These are phyloP conservation scores for Acromyrmex echinatior DNA, from an alignment of 1,140 invertebrate species.

Conservation along the genomic window DNA sequence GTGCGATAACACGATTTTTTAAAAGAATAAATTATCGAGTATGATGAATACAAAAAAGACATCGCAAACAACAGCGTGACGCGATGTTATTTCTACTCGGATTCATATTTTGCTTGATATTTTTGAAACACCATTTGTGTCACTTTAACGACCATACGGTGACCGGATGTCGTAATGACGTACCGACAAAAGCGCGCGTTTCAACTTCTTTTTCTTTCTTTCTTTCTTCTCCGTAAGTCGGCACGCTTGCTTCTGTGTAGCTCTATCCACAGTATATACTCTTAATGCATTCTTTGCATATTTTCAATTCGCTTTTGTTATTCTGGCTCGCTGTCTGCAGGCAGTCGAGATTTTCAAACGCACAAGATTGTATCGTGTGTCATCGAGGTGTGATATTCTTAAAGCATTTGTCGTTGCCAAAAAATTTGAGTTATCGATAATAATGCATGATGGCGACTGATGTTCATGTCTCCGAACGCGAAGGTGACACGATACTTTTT, in stretches of 20 bases:
- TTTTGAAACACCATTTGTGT: conserved; percentile 72
- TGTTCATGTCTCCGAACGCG: background rate
- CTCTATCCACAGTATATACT: conserved; percentile 58
- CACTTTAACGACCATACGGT: conserved; percentile 61
- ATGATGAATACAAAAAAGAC: conserved; percentile 34
- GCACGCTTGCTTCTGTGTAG: conserved; percentile 18
- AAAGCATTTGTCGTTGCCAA: conserved; percentile 47
- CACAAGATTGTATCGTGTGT: background rate
- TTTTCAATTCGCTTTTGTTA: conserved; percentile 47
- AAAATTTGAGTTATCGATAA: conserved; percentile 54
- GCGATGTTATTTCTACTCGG: conserved; percentile 58
- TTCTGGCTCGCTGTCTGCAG: conserved; percentile 4
- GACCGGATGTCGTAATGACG: conserved; percentile 76
- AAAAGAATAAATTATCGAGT: conserved; percentile 34
- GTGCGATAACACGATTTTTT: background rate
- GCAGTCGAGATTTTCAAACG: conserved; percentile 25
- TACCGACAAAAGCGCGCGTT: conserved; percentile 72
- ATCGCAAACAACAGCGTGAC: conserved; percentile 56
- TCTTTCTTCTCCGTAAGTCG: conserved; percentile 11
- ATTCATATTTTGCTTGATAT: conserved; percentile 74
- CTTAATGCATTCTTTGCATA: conserved; percentile 52
- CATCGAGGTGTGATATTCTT: conserved; percentile 37
- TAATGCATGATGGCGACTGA: background rate
- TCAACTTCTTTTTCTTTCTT: conserved; percentile 26
- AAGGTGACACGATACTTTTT: background rate